These are phyloP conservation scores for Drosophila subpulchrella DNA, from an alignment of 1,140 invertebrate species.

Conservation along the genomic window DNA sequence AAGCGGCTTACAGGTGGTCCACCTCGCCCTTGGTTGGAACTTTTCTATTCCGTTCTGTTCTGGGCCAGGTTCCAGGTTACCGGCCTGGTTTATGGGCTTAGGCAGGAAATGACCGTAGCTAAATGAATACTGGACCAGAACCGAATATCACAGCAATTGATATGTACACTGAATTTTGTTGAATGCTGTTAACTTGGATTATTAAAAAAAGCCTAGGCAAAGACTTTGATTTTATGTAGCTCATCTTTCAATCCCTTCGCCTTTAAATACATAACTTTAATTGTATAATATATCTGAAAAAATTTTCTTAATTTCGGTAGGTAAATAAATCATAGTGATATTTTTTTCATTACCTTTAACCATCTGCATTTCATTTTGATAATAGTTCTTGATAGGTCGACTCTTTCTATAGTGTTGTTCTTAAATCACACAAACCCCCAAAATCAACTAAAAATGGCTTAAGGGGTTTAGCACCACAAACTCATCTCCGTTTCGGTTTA, in stretches of 20 bases:
- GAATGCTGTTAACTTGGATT: not conserved
- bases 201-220: no score
- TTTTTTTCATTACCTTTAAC: no score
- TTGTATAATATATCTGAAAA: no score
- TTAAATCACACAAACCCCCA: not conserved
- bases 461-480: slow-evolving; percentile 68
- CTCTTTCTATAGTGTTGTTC: no score
- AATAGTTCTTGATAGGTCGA: no score
- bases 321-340: no score
- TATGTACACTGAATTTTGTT: slow-evolving; percentile 42
- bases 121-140: slow-evolving; percentile 49
- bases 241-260: no score
- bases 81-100: slow-evolving; percentile 66
- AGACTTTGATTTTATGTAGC: no score
- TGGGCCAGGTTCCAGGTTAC: slow-evolving; percentile 14
- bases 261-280: no score
- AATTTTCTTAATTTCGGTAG: no score
- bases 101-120: slow-evolving; percentile 56
- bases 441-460: slow-evolving; percentile 74
- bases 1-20: slow-evolving; percentile 78
- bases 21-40: slow-evolving; percentile 17
- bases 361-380: no score
- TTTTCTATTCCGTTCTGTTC: not conserved
- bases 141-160: slow-evolving; percentile 28
- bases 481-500: slow-evolving; percentile 58